These are phyloP conservation scores for Microhierax caerulescens DNA, from an alignment of 2,797 vertebrate species.

Conservation along the genomic window DNA sequence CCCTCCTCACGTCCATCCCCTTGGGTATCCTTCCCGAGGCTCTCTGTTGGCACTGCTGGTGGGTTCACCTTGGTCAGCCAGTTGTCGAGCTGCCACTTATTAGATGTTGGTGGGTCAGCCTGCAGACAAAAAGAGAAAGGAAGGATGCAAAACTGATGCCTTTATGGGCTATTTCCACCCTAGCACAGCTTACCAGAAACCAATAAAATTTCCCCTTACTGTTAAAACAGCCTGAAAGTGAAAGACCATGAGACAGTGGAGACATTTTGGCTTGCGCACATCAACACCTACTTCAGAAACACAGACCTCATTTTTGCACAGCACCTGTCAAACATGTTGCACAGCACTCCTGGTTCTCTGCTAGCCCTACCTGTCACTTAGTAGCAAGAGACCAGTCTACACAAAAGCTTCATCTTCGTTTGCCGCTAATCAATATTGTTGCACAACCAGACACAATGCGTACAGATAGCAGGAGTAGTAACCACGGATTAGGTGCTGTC, in stretches of 20 bases:
- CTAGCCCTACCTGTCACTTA: neutral
- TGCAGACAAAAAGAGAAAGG: conserved; percentile 56
- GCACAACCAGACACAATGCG: neutral
- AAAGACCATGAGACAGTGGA: neutral
- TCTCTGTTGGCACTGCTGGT: conserved; percentile 73
- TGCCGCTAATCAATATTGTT: neutral
- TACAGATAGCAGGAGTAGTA: neutral
- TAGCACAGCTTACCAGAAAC: neutral
- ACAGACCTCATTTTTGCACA: neutral
- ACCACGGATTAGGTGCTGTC: neutral
- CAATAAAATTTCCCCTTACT: neutral
- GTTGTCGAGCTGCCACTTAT: conserved; percentile 89
- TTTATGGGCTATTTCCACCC: neutral
- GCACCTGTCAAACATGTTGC: neutral
- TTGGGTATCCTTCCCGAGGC: neutral
- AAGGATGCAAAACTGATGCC: neutral
- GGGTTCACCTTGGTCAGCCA: conserved; percentile 84
- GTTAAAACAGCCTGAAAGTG: neutral
- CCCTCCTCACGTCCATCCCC: conserved; percentile 41
- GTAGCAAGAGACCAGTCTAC: neutral
- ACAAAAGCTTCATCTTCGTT: neutral
- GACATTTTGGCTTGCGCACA: neutral
- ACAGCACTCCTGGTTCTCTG: neutral
- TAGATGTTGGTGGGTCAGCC: conserved; percentile 78
- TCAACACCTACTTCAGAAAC: neutral